Percentiles rank a stretch among this genome's conserved stretches.
phyloP scores from a whole-genome alignment of 2,888 invertebrate species.

The Melanotus villosus region DNA sequence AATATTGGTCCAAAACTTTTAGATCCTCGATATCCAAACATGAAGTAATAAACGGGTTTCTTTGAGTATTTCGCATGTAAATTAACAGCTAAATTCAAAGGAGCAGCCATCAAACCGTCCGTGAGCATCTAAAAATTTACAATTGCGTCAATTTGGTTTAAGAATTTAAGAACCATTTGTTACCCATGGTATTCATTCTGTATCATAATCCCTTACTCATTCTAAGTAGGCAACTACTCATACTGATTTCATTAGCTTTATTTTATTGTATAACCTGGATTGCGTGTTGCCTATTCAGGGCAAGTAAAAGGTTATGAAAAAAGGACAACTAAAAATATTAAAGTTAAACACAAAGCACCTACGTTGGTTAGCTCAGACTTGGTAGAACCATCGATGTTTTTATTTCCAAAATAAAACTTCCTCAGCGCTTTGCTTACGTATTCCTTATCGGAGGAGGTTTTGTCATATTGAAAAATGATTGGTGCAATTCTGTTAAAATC shows the following conservation, averaged over 20 bases:
- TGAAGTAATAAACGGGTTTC: slow-evolving; percentile 77
- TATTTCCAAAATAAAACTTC: background rate
- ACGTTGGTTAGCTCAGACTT: slow-evolving; percentile 57
- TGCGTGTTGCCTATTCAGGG: no score
- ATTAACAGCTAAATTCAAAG: slow-evolving; percentile 75
- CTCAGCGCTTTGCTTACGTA: background rate
- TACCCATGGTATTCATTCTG: no score
- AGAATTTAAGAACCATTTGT: no score
- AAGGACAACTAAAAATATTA: no score
- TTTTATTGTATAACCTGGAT: no score
- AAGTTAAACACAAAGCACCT: slow-evolving; percentile 45
- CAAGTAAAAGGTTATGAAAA: no score
- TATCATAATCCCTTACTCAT: no score
- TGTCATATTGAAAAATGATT: background rate
- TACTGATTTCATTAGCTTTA: no score
- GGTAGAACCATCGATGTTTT: background rate
- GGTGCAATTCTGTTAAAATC: background rate
- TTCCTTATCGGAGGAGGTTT: background rate
- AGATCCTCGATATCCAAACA: slow-evolving; percentile 76
- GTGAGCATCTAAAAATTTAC: slow-evolving; percentile 77
- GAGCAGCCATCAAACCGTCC: slow-evolving; percentile 79
- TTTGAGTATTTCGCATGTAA: slow-evolving; percentile 70
- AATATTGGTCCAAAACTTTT: slow-evolving; percentile 67
- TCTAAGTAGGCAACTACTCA: no score
- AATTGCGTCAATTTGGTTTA: no score